Evolutionary conservation across 2,797 vertebrate species (phyloP).

Genomic region (Crocidura indochinensis): DNA sequence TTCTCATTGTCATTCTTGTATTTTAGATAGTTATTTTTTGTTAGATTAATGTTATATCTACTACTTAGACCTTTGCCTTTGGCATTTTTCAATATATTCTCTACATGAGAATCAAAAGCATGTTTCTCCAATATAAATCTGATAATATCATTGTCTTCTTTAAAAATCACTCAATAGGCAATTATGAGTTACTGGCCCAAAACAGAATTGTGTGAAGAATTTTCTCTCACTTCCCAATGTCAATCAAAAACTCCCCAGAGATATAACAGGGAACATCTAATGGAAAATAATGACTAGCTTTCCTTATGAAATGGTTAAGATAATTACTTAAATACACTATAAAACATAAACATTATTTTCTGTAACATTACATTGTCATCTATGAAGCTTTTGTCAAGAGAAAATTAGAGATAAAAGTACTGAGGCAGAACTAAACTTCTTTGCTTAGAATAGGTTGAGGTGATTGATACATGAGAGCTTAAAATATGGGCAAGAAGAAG

Average conservation of each 20-base stretch:
- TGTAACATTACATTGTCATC: no score
- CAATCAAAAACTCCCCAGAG: not conserved
- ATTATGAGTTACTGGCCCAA: not conserved
- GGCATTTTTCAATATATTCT: not conserved
- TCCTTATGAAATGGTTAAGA: not conserved
- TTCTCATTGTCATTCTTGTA: not conserved
- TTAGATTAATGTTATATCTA: not conserved
- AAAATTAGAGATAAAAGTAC: no score
- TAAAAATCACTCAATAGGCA: not conserved
- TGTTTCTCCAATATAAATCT: not conserved
- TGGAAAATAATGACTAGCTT: not conserved
- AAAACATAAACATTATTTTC: not conserved
- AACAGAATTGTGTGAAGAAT: not conserved
- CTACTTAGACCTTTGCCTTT: not conserved
- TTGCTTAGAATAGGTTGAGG: not conserved
- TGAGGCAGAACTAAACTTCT: not conserved
- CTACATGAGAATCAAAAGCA: no score
- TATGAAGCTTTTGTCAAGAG: not conserved
- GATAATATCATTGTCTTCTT: not conserved
- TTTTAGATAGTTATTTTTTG: not conserved
- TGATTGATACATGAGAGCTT: not conserved
- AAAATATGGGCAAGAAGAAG: not conserved
- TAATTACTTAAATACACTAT: not conserved
- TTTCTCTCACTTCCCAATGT: slow-evolving; percentile 16
- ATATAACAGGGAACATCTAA: not conserved